A percentile compares a stretch with the other conserved stretches of the same genome.
phyloP scores from a whole-genome alignment of 2,113 vertebrate species.

The Dipodomys merriami region DNA sequence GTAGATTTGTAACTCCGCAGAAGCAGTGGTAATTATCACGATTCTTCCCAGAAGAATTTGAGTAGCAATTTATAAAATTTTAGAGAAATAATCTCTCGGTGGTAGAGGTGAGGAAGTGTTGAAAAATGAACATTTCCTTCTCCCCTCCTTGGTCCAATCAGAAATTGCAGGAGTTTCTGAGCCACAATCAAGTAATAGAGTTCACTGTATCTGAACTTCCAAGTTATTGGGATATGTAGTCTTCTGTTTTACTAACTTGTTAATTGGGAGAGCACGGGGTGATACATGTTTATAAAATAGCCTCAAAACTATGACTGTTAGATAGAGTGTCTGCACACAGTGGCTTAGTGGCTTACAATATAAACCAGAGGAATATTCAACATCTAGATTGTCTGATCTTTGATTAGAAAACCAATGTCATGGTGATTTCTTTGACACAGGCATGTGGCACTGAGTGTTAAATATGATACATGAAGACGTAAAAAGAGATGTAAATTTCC shows the following conservation, averaged over 20 bases:
- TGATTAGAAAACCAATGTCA: neutral
- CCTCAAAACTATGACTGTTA: neutral
- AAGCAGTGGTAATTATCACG: slow-evolving; percentile 56
- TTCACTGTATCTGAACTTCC: neutral
- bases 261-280: neutral
- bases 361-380: neutral
- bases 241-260: neutral
- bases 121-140: slow-evolving; percentile 6
- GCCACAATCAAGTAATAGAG: neutral
- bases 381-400: neutral
- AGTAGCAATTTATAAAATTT: slow-evolving; percentile 43
- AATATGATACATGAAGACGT: neutral
- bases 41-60: slow-evolving; percentile 51
- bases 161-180: neutral
- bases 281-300: neutral
- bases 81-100: slow-evolving; percentile 24
- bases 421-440: neutral
- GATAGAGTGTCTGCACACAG: neutral
- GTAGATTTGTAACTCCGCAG: slow-evolving; percentile 63
- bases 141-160: neutral
- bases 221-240: neutral
- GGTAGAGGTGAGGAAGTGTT: neutral
- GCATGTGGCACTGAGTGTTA: neutral
- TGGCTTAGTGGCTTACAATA: neutral
- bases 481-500: neutral